These are phyloP conservation scores for Centropus bengalensis DNA, from an alignment of 2,113 vertebrate species.

Conservation along the genomic window DNA sequence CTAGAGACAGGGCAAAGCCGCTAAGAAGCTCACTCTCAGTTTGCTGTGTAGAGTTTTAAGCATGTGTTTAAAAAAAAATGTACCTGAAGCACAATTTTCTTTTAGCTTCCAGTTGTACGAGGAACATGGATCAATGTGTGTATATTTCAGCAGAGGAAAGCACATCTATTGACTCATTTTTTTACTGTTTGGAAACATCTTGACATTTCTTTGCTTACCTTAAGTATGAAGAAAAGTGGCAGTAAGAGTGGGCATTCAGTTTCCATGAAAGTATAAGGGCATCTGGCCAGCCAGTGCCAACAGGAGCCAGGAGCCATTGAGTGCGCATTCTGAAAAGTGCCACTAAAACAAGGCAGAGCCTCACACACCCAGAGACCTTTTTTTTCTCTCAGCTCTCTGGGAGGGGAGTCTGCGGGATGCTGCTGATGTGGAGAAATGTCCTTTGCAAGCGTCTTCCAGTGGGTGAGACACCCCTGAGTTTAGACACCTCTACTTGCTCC, in stretches of 20 bases:
- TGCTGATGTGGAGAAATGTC: background rate
- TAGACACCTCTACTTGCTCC: background rate
- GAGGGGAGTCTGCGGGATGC: background rate
- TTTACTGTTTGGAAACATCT: background rate
- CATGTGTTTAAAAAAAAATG: background rate
- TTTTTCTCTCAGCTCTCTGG: background rate
- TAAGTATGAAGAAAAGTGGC: background rate
- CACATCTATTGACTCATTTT: background rate
- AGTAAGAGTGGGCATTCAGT: rapidly evolving
- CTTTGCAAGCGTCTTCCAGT: background rate
- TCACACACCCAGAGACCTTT: rapidly evolving
- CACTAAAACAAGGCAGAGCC: background rate
- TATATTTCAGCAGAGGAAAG: background rate
- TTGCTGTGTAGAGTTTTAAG: background rate
- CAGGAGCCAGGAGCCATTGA: rapidly evolving
- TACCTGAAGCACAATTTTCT: background rate
- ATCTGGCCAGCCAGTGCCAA: rapidly evolving
- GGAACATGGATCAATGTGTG: background rate
- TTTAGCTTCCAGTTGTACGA: background rate
- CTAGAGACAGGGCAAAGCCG: background rate
- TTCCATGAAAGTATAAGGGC: background rate
- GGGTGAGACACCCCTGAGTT: background rate
- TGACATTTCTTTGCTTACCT: background rate
- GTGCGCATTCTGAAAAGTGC: rapidly evolving
- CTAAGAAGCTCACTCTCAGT: background rate